phyloP scores from a whole-genome alignment of 2,113 vertebrate species.

The Melanerpes formicivorus region DNA sequence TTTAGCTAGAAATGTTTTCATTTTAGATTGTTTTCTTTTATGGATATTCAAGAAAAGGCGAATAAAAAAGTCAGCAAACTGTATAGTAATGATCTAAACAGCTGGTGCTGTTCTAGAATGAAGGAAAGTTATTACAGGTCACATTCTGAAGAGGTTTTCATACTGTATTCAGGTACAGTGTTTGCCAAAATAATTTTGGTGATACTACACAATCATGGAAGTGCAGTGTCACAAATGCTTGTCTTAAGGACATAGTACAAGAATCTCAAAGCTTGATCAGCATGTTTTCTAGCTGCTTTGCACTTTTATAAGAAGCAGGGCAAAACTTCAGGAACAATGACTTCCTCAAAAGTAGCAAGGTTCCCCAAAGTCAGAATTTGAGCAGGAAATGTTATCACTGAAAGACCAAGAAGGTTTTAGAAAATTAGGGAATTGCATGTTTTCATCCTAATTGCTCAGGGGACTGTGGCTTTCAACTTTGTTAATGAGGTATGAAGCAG shows the following conservation, averaged over 20 bases:
- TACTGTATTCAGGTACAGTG: background rate
- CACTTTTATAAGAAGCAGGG: background rate
- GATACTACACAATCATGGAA: background rate
- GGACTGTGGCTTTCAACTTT: background rate
- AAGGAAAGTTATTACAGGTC: slow-evolving; percentile 53
- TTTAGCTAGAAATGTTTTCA: slow-evolving; percentile 12
- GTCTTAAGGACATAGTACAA: background rate
- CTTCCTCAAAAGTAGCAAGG: background rate
- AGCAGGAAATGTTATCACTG: background rate
- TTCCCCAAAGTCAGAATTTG: background rate
- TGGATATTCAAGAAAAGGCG: background rate
- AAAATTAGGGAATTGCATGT: background rate
- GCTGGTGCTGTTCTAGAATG: slow-evolving; percentile 24
- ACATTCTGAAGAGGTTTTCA: background rate
- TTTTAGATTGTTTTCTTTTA: background rate
- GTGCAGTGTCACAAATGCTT: background rate
- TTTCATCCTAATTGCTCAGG: background rate
- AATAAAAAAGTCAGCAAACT: background rate
- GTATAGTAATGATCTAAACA: background rate
- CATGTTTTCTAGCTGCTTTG: background rate
- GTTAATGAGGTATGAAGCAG: background rate
- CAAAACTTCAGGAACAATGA: background rate
- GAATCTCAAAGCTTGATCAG: background rate
- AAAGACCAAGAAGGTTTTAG: background rate
- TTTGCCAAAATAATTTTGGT: background rate